phyloP scores from a whole-genome alignment of 2,888 invertebrate genomes.

The Rhingia rostrata region DNA sequence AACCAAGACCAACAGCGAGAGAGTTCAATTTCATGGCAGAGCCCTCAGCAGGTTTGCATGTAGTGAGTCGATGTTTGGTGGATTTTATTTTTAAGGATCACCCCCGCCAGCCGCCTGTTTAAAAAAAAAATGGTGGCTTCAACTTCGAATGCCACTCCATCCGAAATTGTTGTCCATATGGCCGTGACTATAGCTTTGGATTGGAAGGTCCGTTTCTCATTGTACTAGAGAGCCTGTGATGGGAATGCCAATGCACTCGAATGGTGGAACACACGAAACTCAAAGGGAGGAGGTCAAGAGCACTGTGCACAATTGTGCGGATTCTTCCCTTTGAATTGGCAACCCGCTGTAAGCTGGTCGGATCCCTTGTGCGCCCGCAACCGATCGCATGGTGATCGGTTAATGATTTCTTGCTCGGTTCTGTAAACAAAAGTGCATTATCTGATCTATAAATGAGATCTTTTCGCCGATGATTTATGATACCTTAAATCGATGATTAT shows the following conservation, averaged over 20 bases:
- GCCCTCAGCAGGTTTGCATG: constrained; percentile 63
- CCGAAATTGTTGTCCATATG: constrained; percentile 62
- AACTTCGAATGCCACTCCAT: constrained; percentile 21
- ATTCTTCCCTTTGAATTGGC: constrained; percentile 49
- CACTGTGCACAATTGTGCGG: constrained; percentile 10
- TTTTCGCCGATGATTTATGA: constrained; percentile 74
- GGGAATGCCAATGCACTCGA: constrained; percentile 61
- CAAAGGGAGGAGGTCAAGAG: constrained; percentile 60
- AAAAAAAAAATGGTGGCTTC: constrained; percentile 62
- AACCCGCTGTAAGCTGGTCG: constrained; percentile 17
- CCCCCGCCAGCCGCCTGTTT: constrained; percentile 59
- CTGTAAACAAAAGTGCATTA: constrained; percentile 75
- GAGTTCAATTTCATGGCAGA: constrained; percentile 64
- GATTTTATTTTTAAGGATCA: constrained; percentile 50
- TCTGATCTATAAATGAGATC: constrained; percentile 75
- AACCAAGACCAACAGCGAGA: constrained; percentile 9
- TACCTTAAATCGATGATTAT: constrained; percentile 75
- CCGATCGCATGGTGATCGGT: constrained; percentile 72
- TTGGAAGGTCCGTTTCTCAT: constrained; percentile 71
- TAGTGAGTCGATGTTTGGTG: constrained; percentile 29
- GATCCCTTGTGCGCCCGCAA: constrained; percentile 29
- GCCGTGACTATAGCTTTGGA: constrained; percentile 26
- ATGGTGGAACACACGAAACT: constrained; percentile 49
- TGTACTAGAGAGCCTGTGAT: constrained; percentile 33
- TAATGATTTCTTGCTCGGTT: constrained; percentile 73